Base-by-base conservation (phyloP, 2,113 vertebrate genomes). In the Labrus mixtus region DNA sequence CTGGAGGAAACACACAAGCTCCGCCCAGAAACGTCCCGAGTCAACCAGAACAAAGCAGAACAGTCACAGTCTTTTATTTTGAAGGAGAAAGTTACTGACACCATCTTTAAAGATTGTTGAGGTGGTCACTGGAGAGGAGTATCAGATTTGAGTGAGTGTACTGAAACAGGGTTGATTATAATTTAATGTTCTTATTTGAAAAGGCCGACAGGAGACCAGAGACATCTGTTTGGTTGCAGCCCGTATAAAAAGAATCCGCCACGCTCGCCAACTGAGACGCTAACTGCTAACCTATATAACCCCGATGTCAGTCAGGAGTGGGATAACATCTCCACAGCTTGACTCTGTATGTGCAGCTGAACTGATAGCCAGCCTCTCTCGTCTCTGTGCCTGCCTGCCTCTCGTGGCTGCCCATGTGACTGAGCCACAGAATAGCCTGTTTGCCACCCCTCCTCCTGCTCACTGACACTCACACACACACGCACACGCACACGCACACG, bases 381-480 rank as follows among this genome's bases (percentile, higher is more conserved):
- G 10, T 60, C 45, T 65, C 54, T 33, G 4, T 63, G 74, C 45
- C 74, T 48, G 67, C 73, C 43, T 70, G 71, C 73, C 77, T 76
- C 90, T 87, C 77, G 79, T 91, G 89, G 80, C 77, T n/a, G 61
- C 45, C 81, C 89, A 91, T 87, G 91, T 93, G 92, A 94, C 89
- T 70, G 76, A 87, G 79, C 77, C 43, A 75, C 74, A 70, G 83
- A 84, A 81, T 54, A 82, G 80, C 43, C 76, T 50, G 72, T 63
- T 73, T n/a, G 61, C 74, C 66, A 19, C 61, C 71, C 84, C 76
- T 57, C 82, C 82, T 70, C 76, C 76, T 17, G 19, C 75, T 69
- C 65, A 25, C 71, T 76, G 76, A 54, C 48, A 67, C 60, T 51
- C 78, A 77, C 54, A 82, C 39, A 37, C 62, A 54, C 61, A 56